Evolutionary conservation across 2,888 invertebrate genomes (phyloP), one percentile per base, ranked within the genome.

Genomic region (Andrena camellia): DNA sequence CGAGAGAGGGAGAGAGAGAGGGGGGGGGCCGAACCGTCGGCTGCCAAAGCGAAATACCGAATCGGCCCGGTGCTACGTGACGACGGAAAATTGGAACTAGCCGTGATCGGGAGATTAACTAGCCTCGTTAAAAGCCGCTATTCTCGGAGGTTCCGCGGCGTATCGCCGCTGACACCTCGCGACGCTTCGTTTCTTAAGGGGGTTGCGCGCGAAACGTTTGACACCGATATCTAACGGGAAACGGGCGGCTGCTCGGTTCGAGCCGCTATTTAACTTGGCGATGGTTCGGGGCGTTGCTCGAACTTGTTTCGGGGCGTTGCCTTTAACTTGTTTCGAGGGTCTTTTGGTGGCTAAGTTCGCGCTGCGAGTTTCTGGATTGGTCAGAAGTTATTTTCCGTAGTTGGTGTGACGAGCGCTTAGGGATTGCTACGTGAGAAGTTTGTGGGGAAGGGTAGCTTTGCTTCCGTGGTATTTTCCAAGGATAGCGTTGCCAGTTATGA

Each of bases 51-150:
- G 82, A 82, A 82, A 78, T 67, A 68, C 71, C 70, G 81, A 42
- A 87, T 84, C 80, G 82, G 57, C 68, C 42, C 50, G 23, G 60
- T 54, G 50, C 69, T 64, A 68, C 57, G 68, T 67, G 85, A 68
- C 77, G 87, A 87, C 81, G 74, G 85, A 82, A 85, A 87, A 85
- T 85, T 87, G 72, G 78, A 68, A 59, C 79, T 87, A 83, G 83
- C 20, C 78, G 78, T 69, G 78, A 86, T 81, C 77, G 66, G 74
- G 59, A 64, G 81, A 78, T 84, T 84, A 79, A 86, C 78, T 81
- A 82, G 77, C 62, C 75, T 78, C 82, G 77, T 77, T 82, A 81
- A 73, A 80, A 84, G 66, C 78, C 75, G 68, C 84, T 86, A 84
- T 87, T 84, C 85, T 82, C 73, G 79, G 78, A 69, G 67, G 52